phyloP scores from a whole-genome alignment of 2,797 vertebrate species.

The Threskiornis aethiopicus region DNA sequence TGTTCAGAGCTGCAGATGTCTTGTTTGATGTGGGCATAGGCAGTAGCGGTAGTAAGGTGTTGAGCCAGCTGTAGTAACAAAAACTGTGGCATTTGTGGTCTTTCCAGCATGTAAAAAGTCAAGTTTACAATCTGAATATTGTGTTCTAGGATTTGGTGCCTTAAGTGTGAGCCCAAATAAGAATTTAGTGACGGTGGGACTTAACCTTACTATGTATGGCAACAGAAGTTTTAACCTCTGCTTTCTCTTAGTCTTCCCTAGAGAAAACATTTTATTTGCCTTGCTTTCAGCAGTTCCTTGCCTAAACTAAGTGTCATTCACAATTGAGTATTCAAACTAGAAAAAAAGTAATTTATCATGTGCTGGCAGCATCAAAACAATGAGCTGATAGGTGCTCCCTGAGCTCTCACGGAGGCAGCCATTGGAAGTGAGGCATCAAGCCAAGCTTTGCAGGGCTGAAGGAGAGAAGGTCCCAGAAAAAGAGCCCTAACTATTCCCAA shows the following conservation, averaged over 20 bases:
- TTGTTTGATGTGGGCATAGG: neutral
- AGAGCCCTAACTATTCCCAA: neutral
- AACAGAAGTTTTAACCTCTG: neutral
- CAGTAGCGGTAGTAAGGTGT: neutral
- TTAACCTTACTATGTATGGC: neutral
- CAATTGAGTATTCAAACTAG: neutral
- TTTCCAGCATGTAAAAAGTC: neutral
- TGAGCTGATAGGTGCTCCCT: neutral
- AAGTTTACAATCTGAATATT: neutral
- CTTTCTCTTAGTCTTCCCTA: neutral
- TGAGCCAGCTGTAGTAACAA: neutral
- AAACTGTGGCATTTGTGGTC: neutral
- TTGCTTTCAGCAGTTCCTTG: neutral
- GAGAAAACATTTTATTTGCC: neutral
- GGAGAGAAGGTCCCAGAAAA: neutral
- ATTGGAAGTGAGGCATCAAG: neutral
- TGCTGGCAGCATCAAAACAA: neutral
- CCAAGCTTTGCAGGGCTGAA: neutral
- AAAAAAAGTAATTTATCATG: neutral
- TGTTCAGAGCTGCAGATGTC: neutral
- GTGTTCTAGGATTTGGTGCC: neutral
- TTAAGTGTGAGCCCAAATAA: neutral
- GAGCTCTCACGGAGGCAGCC: neutral
- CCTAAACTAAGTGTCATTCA: neutral
- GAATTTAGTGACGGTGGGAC: neutral